A percentile compares a stretch with the other conserved stretches of the same genome.
Evolutionary conservation across 2,797 vertebrate genomes (phyloP).

Genomic region (Darevskia mixta): DNA sequence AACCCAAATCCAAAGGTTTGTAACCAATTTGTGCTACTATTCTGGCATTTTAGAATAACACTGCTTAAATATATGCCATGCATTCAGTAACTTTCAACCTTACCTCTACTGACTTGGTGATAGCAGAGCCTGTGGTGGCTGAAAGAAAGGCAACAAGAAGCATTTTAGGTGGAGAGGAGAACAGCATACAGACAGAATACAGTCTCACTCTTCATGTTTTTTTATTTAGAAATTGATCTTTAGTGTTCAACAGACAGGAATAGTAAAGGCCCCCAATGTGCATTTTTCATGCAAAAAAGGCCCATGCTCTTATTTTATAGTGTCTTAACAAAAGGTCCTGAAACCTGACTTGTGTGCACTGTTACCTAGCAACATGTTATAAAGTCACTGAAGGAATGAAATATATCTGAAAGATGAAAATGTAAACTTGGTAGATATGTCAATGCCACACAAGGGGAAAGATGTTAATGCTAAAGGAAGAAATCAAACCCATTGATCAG

Average conservation of each 20-base stretch:
- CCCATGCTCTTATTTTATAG: conserved; percentile 82
- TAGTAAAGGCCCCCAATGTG: conserved; percentile 76
- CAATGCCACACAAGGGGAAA: conserved; percentile 54
- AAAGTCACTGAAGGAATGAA: conserved; percentile 82
- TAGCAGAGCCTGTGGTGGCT: conserved; percentile 9
- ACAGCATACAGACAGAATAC: conserved; percentile 25
- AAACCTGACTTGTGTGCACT: conserved; percentile 86
- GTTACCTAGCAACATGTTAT: conserved; percentile 88
- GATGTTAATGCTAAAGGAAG: conserved; percentile 56
- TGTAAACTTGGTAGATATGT: conserved; percentile 77
- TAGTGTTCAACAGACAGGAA: conserved; percentile 68
- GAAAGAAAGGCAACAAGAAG: conserved; percentile 31
- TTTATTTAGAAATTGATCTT: conserved; percentile 67
- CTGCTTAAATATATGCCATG: neutral
- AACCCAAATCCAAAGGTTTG: neutral
- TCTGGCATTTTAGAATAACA: neutral
- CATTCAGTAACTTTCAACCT: conserved; percentile 10
- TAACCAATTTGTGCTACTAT: neutral
- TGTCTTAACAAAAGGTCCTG: conserved; percentile 83
- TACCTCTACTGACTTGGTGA: conserved; percentile 14
- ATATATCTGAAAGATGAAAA: conserved; percentile 82
- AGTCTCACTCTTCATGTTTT: conserved; percentile 44
- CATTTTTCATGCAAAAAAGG: conserved; percentile 82
- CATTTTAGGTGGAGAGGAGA: neutral
- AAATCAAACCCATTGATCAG: conserved; percentile 67